Evolutionary conservation across 2,113 vertebrate genomes (phyloP), one percentile per base, ranked within the genome.

Genomic region (Rhodinocichla rosea): DNA sequence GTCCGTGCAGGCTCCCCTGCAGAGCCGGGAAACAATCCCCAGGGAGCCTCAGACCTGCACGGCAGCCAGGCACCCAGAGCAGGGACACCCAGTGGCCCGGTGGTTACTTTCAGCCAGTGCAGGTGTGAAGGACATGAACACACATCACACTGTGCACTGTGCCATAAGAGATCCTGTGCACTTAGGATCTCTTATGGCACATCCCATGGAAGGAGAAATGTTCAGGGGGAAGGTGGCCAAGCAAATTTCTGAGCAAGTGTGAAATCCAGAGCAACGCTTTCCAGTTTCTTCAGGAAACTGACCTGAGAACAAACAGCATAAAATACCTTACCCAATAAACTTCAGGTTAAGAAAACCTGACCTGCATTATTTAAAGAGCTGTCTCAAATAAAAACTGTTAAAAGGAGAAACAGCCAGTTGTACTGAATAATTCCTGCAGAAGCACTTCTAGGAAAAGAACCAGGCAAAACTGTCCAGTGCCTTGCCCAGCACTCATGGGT

Each of bases 121-220:
- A 60, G 40, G 49, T 30, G 26, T 14, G 60, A 52, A 11, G 24
- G 64, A 55, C 22, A 16, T 4, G 3, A 78, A 40, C 0, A 0
- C 0, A 0, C 27, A 33, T 22, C 50, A n/a, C n/a, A n/a, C n/a
- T n/a, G n/a, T n/a, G n/a, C n/a, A n/a, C n/a, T n/a, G n/a, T n/a
- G n/a, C n/a, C n/a, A n/a, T n/a, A n/a, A n/a, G n/a, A n/a, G n/a
- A n/a, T n/a, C n/a, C 68, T 16, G n/a, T 10, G 52, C 33, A 30
- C 22, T 81, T 11, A 35, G n/a, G 16, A 81, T 3, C 33, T 75
- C 60, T 42, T 40, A 75, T 0, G 14, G n/a, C 30, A 70, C 1
- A 0, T 19, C 14, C 24, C 52, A 74, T 10, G 0, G 0, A 91
- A 26, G 18, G n/a, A 23, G 13, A 88, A 70, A 39, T 0, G 0